Evolutionary conservation across 2,797 vertebrate genomes (phyloP).

Genomic region (Manis pentadactyla): DNA sequence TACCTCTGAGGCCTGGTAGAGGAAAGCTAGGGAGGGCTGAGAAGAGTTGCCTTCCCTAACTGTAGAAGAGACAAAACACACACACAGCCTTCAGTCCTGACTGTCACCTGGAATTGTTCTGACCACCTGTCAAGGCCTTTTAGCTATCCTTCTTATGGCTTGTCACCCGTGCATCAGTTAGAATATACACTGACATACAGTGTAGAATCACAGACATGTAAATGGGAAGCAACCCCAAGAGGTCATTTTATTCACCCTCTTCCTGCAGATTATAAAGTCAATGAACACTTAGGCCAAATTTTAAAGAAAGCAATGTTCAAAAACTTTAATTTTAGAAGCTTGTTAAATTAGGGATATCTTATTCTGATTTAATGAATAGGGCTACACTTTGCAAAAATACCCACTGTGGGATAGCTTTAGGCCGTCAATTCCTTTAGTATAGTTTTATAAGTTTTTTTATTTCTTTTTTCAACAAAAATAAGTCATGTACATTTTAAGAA

Average conservation of each 20-base stretch:
- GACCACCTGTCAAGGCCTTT: not conserved
- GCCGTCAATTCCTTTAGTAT: not conserved
- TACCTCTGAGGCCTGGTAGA: not conserved
- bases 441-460: not conserved
- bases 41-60: not conserved
- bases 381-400: not conserved
- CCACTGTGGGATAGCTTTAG: not conserved
- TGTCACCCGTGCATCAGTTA: not conserved
- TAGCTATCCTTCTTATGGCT: not conserved
- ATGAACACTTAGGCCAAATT: fast-evolving
- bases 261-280: not conserved
- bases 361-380: not conserved
- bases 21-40: not conserved
- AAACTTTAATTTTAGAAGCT: not conserved
- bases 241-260: not conserved
- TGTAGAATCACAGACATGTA: not conserved
- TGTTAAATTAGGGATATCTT: not conserved
- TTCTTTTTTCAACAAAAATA: constrained; percentile 1
- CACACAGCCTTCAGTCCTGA: not conserved
- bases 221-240: not conserved
- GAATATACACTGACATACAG: not conserved
- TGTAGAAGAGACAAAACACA: no score
- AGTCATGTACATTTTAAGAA: not conserved
- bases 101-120: not conserved
- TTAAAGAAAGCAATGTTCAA: not conserved